Evolutionary conservation across 2,888 invertebrate species (phyloP), one percentile per base, ranked within the genome.

Genomic region (Steromphala cineraria): DNA sequence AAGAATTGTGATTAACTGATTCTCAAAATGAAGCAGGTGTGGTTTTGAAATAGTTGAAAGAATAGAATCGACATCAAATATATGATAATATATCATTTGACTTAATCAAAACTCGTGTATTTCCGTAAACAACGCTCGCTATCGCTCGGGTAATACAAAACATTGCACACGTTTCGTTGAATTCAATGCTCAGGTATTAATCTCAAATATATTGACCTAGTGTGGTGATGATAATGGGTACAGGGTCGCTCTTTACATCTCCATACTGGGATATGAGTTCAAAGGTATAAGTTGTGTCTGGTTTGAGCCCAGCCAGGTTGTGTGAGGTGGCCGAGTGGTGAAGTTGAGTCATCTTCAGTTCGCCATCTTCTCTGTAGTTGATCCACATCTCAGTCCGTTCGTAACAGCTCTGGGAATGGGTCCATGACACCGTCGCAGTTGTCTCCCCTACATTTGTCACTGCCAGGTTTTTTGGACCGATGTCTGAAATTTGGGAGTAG

Each of bases 331-430:
- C 83, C 31, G 81, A 79, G 53, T 75, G 77, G 80, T 82, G 79
- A 13, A 83, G 79, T n/a, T 53, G 36, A n/a, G 19, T 53, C 21
- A 77, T 80, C 13, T 1, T 21, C 4, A 53, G 24, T 15, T n/a
- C 52, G 24, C 76, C 67, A 28, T 78, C 56, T 31, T 53, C 13
- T 28, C 56, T 77, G 36, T 79, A 80, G 24, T 67, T 74, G 3
- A 83, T 80, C 79, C 80, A 79, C 56, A 83, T 28, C 17, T 40
- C 82, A 4, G 79, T 81, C 56, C 83, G 81, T 31, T 40, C 19
- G 77, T 80, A 82, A 46, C 83, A 83, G 13, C 80, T 76, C 15
- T 76, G 77, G n/a, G 82, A 71, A 40, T 79, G 82, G n/a, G 36
- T 24, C 83, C 83, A 83, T 5, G 75, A 81, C 13, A 83, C 5